These are phyloP conservation scores for Parapsyche elsis DNA, from an alignment of 1,140 invertebrate genomes.

Conservation along the genomic window DNA sequence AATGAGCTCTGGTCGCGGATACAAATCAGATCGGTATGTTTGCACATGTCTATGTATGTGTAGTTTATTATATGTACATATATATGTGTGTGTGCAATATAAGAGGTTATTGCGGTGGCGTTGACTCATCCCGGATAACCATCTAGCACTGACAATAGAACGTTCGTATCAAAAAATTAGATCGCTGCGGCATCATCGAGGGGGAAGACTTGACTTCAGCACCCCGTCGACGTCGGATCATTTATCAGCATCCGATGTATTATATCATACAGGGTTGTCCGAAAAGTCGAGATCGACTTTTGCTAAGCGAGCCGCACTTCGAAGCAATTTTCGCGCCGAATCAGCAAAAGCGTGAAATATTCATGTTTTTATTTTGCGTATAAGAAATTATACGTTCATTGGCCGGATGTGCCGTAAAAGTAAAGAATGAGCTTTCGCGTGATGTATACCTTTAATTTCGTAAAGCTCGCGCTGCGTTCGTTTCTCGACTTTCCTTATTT, in stretches of 20 bases:
- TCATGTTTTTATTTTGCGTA: constrained; percentile 7
- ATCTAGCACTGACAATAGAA: constrained; percentile 49
- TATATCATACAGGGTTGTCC: neutral
- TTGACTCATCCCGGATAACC: constrained; percentile 54
- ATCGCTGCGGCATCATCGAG: constrained; percentile 35
- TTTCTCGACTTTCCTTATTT: constrained; percentile 5
- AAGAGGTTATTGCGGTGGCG: constrained; percentile 48
- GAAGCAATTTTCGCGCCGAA: no score
- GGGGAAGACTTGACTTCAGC: constrained; percentile 14
- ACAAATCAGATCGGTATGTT: constrained; percentile 2
- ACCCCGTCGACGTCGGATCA: constrained; percentile 25
- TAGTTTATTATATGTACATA: neutral
- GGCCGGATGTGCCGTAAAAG: neutral
- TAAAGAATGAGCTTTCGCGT: constrained; percentile 14
- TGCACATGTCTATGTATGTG: no score
- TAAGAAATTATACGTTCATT: neutral
- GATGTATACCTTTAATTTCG: constrained; percentile 26
- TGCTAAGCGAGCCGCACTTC: no score
- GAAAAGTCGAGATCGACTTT: no score
- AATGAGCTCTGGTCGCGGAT: neutral
- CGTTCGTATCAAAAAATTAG: constrained; percentile 54
- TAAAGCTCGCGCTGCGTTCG: constrained; percentile 1
- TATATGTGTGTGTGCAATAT: constrained; percentile 3
- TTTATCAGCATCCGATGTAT: constrained; percentile 33
- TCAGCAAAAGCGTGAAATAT: neutral